Base-by-base conservation (phyloP, 37 sponge, comb jelly and placozoan genomes). In the Amphimedon queenslandica region DNA sequence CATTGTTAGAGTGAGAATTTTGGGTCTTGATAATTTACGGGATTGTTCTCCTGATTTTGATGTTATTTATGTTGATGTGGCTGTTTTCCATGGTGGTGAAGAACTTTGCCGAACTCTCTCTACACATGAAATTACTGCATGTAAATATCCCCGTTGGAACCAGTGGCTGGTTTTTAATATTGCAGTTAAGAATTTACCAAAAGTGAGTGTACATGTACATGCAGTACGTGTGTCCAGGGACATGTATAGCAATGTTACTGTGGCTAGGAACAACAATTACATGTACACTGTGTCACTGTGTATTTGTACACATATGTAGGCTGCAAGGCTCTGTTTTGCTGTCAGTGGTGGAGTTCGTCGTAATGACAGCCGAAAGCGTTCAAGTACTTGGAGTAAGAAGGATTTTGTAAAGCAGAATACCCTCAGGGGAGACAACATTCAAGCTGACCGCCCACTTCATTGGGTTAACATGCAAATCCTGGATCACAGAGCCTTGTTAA, bases 401-500 rank as follows among this genome's bases (percentile, higher is more conserved):
- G 74, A 41, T 47, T 53, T 55, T 3, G 42, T 28, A 27, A 37
- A 24, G 10, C 58, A 37, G 24, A 64, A 38, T 40, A 73, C 31
- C 43, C 2, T 63, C 33, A 69, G 36, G 5, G 42, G 39, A 32
- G 70, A 78, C 42, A 70, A 60, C 37, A 78, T 66, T 65, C 72
- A 38, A 61, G 3, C 57, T 10, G 76, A 81, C 67, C 66, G 55
- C 27, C 70, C 87, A 25, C 75, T 94, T 6, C 83, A 88, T 73
- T 89, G 94, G 90, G 82, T 89, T 43, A 94, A 94, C 83, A 68
- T 94, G 61, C 94, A 94, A 82, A 84, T 94, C 55, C 69, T 94
- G 32, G 90, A 94, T 38, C 94, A 94, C 78, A 78, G 90, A 37
- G 71, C 88, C 3, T 66, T 92, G 41, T 67, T 92, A 42, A 68